phyloP scores from a whole-genome alignment of 2,888 invertebrate genomes.

The Campoplex nolae region DNA sequence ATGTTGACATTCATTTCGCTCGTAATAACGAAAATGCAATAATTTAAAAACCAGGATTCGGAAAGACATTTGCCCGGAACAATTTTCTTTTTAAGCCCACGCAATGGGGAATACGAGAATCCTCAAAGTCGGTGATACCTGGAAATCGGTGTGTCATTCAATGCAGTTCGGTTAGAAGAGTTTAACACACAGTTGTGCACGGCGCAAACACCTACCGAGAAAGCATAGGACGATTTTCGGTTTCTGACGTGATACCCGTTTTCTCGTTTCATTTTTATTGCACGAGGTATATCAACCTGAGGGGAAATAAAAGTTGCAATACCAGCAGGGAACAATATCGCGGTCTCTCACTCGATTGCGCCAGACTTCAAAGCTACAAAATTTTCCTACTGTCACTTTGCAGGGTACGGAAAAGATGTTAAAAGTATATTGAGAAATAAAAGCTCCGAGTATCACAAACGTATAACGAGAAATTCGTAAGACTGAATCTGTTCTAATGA shows the following conservation, averaged over 20 bases:
- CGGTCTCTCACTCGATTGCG: slow-evolving; percentile 16
- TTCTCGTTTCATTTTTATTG: slow-evolving; percentile 1
- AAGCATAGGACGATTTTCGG: slow-evolving; percentile 12
- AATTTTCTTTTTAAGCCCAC: background rate
- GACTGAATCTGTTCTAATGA: background rate
- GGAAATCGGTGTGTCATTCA: background rate
- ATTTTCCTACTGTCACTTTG: background rate
- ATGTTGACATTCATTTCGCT: background rate
- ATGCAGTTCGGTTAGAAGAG: slow-evolving; percentile 10
- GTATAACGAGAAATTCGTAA: background rate
- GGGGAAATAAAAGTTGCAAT: background rate
- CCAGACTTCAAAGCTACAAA: background rate
- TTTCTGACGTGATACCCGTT: background rate
- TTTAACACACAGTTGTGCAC: background rate
- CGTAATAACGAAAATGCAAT: background rate
- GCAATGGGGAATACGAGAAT: background rate
- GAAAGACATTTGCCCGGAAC: slow-evolving; percentile 2
- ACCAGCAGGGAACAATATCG: slow-evolving; percentile 2
- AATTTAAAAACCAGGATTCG: background rate
- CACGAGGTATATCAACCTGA: background rate
- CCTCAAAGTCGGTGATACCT: background rate
- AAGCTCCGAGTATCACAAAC: background rate
- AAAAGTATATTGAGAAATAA: background rate
- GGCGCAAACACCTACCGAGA: background rate
- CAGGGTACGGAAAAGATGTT: background rate